Percentiles rank a stretch among this genome's conserved stretches.
Evolutionary conservation across 1,140 invertebrate genomes (phyloP).

Genomic region (Leptinotarsa texana): DNA sequence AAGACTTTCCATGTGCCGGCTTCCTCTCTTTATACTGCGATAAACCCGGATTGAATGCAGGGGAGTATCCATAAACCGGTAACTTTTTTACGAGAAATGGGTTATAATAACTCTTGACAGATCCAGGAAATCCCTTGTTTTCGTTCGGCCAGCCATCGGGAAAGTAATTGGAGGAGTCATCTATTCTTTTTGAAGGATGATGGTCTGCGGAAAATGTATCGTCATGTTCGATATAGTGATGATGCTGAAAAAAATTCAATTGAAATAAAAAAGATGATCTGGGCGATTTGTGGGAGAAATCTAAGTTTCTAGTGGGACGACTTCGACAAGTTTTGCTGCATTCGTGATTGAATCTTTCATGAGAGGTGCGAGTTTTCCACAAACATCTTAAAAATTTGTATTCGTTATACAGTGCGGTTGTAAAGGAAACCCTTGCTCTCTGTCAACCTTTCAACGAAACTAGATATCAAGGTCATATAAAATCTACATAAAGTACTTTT

Average conservation of each 20-base stretch:
- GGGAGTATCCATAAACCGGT: background rate
- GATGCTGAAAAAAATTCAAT: background rate
- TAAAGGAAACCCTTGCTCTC: no score
- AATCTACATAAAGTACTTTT: no score
- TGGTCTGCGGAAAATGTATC: background rate
- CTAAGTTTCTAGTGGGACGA: no score
- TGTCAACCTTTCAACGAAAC: no score
- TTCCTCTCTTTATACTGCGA: background rate
- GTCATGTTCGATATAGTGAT: constrained; percentile 1
- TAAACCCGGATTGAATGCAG: background rate
- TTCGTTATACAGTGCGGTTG: no score
- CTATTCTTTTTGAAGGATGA: background rate
- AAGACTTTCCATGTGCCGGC: background rate
- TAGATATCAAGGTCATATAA: no score
- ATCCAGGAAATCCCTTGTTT: constrained; percentile 8
- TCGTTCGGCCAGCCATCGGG: background rate
- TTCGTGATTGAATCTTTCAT: no score
- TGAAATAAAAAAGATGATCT: no score
- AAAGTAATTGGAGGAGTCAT: constrained; percentile 6
- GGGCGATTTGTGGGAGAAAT: no score
- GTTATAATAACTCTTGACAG: constrained; percentile 14
- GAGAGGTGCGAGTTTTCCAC: no score
- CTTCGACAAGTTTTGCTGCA: no score
- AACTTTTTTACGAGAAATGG: constrained; percentile 3
- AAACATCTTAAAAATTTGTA: no score